Evolutionary conservation across 1,140 invertebrate species (phyloP).

Genomic region (Ceratosolen fusciceps): DNA sequence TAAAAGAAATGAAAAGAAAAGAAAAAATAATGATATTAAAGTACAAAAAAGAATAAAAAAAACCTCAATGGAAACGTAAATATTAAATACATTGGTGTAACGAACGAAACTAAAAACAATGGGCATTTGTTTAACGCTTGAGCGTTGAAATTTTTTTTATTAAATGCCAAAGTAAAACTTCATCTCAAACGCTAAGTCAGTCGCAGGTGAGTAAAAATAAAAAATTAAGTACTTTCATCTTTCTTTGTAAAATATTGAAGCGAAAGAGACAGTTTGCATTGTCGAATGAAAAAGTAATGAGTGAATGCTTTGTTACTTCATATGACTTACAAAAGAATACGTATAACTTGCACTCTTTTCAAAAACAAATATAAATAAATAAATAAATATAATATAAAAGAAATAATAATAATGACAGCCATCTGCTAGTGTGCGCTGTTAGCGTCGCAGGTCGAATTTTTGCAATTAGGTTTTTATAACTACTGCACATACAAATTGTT

Average conservation of each 20-base stretch:
- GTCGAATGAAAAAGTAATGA: conserved; percentile 6
- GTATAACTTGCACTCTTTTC: too few species aligned
- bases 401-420: background rate
- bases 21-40: too few species aligned
- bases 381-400: background rate
- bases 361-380: too few species aligned
- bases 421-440: conserved; percentile 10
- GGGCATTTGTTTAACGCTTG: conserved; percentile 36
- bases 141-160: conserved; percentile 32
- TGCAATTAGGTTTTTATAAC: conserved; percentile 35
- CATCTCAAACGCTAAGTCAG: conserved; percentile 42
- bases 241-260: conserved; percentile 43
- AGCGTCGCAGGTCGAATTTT: conserved; percentile 27
- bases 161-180: conserved; percentile 40
- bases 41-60: conserved; percentile 24
- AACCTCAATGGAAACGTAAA: conserved; percentile 27
- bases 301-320: conserved; percentile 27
- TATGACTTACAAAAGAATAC: background rate
- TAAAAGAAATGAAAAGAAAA: conserved; percentile 9
- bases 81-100: conserved; percentile 24
- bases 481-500: conserved; percentile 7
- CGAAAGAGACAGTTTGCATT: conserved; percentile 19
- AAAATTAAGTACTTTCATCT: conserved; percentile 46
- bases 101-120: conserved; percentile 15
- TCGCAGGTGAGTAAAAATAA: conserved; percentile 49